A percentile compares a stretch with the other conserved stretches of the same genome.
Evolutionary conservation across 2,797 vertebrate species (phyloP).

Genomic region (Pempheris klunzingeri): DNA sequence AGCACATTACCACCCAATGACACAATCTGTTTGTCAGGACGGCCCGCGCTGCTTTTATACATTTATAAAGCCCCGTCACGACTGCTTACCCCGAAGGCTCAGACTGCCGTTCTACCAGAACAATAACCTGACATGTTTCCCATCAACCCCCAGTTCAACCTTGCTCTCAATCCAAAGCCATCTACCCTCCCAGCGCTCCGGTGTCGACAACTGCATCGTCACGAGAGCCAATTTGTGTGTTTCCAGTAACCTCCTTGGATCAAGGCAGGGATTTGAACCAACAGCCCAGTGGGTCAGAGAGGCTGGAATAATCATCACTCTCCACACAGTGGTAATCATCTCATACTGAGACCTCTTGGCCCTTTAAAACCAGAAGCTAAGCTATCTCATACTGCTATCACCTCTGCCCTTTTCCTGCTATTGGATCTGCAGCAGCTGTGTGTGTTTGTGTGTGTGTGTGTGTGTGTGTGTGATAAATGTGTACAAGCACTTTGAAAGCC

Average conservation of each 20-base stretch:
- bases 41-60: constrained; percentile 49
- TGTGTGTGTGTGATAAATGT: constrained; percentile 27
- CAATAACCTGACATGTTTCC: constrained; percentile 30
- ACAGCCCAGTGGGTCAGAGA: constrained; percentile 48
- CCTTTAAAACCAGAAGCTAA: constrained; percentile 64
- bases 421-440: constrained; percentile 26
- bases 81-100: constrained; percentile 25
- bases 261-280: constrained; percentile 59
- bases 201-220: constrained; percentile 28
- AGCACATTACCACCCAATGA: constrained; percentile 77
- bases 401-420: constrained; percentile 40
- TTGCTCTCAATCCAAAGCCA: not conserved
- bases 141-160: constrained; percentile 19
- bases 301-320: constrained; percentile 63
- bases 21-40: constrained; percentile 77
- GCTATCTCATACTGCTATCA: constrained; percentile 49
- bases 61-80: constrained; percentile 38
- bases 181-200: not conserved
- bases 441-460: constrained; percentile 13
- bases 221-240: constrained; percentile 33
- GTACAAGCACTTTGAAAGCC: constrained; percentile 15
- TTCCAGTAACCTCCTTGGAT: constrained; percentile 33
- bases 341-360: constrained; percentile 56
- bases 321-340: constrained; percentile 59
- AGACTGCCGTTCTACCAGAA: constrained; percentile 15